Percentiles rank a stretch among this genome's conserved stretches.
phyloP scores from a whole-genome alignment of 2,888 invertebrate species.

The Scaeva pyrastri region DNA sequence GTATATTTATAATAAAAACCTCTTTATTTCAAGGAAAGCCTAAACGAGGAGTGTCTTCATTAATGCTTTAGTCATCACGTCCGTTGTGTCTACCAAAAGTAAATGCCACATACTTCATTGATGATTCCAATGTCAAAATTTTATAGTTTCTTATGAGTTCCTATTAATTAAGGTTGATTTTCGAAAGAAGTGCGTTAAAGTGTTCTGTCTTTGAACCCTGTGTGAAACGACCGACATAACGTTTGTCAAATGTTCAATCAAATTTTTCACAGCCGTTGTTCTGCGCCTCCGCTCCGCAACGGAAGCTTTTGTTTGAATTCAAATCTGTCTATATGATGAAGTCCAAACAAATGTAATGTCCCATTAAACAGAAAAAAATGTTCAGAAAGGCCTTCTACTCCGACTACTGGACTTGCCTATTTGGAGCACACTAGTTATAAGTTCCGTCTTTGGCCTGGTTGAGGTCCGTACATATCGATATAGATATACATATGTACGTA shows the following conservation, averaged over 20 bases:
- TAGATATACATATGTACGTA: no score
- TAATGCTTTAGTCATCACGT: background rate
- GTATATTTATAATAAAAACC: background rate
- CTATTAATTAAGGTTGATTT: background rate
- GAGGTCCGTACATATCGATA: conserved; percentile 25
- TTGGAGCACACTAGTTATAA: conserved; percentile 55
- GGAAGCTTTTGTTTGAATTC: conserved; percentile 27
- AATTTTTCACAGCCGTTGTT: background rate
- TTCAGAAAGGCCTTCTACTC: conserved; percentile 10
- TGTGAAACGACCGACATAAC: background rate
- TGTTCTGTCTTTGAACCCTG: background rate
- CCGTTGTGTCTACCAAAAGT: background rate
- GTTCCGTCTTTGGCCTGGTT: conserved; percentile 58
- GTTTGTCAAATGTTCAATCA: background rate
- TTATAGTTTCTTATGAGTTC: background rate
- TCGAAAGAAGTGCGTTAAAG: background rate
- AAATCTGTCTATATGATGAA: background rate
- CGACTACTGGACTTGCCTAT: conserved; percentile 16
- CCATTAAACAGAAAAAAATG: conserved; percentile 28
- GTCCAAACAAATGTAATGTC: conserved; percentile 39
- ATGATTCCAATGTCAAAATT: conserved; percentile 4
- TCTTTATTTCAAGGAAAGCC: conserved; percentile 5
- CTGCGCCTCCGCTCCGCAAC: background rate
- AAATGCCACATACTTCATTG: conserved; percentile 6
- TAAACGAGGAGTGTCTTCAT: background rate